Percentiles rank a stretch among this genome's conserved stretches.
Conservation (phyloP, 1,140 invertebrate species). For the Cylas formicarius region DNA sequence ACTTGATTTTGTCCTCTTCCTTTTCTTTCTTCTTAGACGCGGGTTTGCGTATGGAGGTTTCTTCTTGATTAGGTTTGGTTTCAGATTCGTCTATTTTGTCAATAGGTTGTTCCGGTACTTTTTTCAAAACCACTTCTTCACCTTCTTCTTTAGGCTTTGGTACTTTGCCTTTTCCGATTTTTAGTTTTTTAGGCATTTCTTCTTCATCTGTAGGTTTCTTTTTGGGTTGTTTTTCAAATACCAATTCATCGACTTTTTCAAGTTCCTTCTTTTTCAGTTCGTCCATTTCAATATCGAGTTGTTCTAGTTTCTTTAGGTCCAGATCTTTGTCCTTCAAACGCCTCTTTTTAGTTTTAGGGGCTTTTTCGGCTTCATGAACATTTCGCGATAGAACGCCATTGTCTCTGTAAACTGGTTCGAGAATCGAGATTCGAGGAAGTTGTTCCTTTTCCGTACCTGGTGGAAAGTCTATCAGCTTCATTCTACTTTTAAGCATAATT, state of each 20-base stretch:
- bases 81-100: constrained; percentile 10
- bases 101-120: constrained; percentile 12
- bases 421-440: constrained; percentile 45
- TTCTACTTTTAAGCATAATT: constrained; percentile 61
- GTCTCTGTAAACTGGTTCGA: constrained; percentile 51
- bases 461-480: constrained; percentile 56
- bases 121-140: constrained; percentile 15
- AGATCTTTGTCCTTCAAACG: constrained; percentile 52
- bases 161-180: constrained; percentile 46
- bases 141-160: constrained; percentile 20
- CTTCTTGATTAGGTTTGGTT: constrained; percentile 43
- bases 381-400: constrained; percentile 63
- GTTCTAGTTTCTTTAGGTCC: constrained; percentile 62
- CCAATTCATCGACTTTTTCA: constrained; percentile 33
- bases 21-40: constrained; percentile 41
- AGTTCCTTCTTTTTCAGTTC: constrained; percentile 36
- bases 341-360: constrained; percentile 46
- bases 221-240: constrained; percentile 28
- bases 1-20: constrained; percentile 32
- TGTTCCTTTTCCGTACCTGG: constrained; percentile 44
- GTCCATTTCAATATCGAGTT: constrained; percentile 60
- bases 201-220: constrained; percentile 24
- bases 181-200: constrained; percentile 33
- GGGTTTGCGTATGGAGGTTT: constrained; percentile 44
- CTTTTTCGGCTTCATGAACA: constrained; percentile 58